Conservation (phyloP, 1,140 invertebrate genomes). For the Amphibalanus amphitrite region DNA sequence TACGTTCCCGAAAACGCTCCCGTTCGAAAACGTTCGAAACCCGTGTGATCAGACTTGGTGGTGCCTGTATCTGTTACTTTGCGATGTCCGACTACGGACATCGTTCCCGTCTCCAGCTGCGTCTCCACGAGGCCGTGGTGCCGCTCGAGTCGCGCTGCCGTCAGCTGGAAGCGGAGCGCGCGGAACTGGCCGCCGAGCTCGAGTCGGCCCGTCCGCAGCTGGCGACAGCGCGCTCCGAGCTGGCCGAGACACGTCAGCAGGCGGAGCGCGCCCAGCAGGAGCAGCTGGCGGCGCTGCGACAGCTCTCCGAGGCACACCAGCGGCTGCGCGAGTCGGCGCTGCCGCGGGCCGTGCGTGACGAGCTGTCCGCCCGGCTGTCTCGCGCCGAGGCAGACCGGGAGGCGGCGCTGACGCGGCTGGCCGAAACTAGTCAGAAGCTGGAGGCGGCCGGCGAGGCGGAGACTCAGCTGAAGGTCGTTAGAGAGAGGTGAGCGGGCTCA, state of each 20-base stretch:
- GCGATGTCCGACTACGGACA: too few relatives aligned
- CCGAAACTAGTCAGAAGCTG: not conserved
- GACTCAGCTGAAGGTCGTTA: not conserved
- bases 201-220: not conserved
- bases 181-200: not conserved
- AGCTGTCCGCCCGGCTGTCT: not conserved
- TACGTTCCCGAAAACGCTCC: too few relatives aligned
- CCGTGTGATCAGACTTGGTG: too few relatives aligned
- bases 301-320: not conserved
- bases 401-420: not conserved
- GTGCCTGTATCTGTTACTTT: too few relatives aligned
- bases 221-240: not conserved
- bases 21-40: too few relatives aligned
- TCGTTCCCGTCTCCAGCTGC: not conserved
- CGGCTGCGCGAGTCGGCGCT: conserved; percentile 1
- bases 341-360: not conserved
- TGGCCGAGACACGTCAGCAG: not conserved
- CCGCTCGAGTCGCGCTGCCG: not conserved
- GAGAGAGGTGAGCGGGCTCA: not conserved
- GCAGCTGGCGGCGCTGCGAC: not conserved
- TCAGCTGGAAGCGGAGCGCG: not conserved
- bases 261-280: not conserved
- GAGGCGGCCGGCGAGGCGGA: not conserved
- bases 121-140: not conserved
- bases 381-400: not conserved